Evolutionary conservation across 2,797 vertebrate species (phyloP).

Genomic region (Sebastiscus tertius): DNA sequence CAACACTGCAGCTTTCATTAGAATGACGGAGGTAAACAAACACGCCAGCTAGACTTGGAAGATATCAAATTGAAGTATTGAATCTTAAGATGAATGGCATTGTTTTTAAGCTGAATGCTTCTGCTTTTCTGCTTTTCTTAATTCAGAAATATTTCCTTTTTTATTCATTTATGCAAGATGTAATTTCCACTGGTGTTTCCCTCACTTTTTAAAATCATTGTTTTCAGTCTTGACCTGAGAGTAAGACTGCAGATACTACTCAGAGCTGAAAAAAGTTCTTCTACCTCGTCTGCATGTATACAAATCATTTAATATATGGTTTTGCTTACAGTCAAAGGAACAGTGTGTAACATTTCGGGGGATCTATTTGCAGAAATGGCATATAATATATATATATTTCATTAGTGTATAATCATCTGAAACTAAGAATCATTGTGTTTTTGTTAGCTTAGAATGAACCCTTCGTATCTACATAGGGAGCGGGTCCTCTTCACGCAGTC

Average conservation of each 20-base stretch:
- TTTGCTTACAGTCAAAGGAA: not conserved
- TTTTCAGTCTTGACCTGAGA: not conserved
- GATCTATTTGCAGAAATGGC: too few species aligned
- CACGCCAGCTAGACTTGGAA: not conserved
- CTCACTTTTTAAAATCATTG: not conserved
- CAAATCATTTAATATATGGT: not conserved
- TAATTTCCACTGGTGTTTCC: not conserved
- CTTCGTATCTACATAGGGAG: too few species aligned
- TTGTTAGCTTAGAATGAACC: too few species aligned
- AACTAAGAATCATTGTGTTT: too few species aligned
- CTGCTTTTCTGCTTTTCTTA: not conserved
- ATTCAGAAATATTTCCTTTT: not conserved
- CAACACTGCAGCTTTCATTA: slow-evolving; percentile 94
- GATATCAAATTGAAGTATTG: not conserved
- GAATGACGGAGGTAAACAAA: slow-evolving; percentile 90
- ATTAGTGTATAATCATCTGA: too few species aligned
- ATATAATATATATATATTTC: not conserved
- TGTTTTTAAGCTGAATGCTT: not conserved
- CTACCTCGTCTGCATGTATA: not conserved
- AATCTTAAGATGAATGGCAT: not conserved
- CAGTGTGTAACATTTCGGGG: too few species aligned
- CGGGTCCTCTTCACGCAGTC: too few species aligned
- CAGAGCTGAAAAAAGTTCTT: not conserved
- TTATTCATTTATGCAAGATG: not conserved
- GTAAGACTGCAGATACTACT: not conserved